Evolutionary conservation across 2,797 vertebrate species (phyloP), one percentile per base, ranked within the genome.

Genomic region (Clarias pachynema): DNA sequence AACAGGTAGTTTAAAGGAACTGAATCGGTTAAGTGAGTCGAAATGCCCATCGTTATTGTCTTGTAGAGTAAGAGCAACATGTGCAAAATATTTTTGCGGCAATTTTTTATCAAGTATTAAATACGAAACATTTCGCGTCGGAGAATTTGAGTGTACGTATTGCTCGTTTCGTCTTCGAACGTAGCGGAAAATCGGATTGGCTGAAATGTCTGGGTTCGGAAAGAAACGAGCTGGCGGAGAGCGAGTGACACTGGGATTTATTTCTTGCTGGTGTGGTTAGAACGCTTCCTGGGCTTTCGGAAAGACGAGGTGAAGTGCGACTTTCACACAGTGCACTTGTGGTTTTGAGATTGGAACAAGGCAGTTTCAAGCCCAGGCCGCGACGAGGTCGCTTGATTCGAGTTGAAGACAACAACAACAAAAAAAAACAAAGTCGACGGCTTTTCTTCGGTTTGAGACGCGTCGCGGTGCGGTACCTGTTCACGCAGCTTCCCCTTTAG

Each of bases 321-420:
- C 92, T 80, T 65, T 49, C 90, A 79, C 59, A 66, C 92, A 92
- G 91, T 93, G 92, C 91, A 92, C 79, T 91, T 92, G 91, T 92
- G 93, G 90, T 92, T 92, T 93, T 93, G 92, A 94, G 93, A 92
- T 93, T 90, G 92, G 92, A 96, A 92, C 94, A 95, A 96, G 95
- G 95, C 95, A 95, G 94, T 95, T 94, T 94, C 93, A 94, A 92
- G 94, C 94, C 95, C 94, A 95, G 94, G 95, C 93, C 93, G 93
- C 94, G 91, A 93, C 94, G 94, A 95, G 93, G 93, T 94, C 16
- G 65, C 75, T 87, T 77, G 16, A 24, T 0, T 40, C 22, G 20
- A 62, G 31, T 34, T 72, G 44, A 49, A 49, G 12, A 49, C 2
- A 3, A 49, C 44, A 49, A 44, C 8, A 49, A 49, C 40, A 24